Percentiles rank a stretch among this genome's conserved stretches.
Conservation (phyloP, 2,888 invertebrate species). For the Tinea pellionella region DNA sequence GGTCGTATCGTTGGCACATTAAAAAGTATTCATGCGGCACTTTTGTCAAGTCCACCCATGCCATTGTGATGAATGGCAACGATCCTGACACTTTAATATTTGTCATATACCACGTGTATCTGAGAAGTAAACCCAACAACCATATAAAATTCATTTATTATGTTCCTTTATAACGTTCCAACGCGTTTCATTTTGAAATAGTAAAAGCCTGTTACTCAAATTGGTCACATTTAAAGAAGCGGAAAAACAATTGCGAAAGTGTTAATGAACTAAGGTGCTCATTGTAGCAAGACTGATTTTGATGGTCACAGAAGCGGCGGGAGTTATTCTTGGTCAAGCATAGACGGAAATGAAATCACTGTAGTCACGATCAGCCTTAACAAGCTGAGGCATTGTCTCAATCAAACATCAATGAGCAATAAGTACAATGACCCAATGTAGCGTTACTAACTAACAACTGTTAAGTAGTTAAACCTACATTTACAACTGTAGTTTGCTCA, state of each 20-base stretch:
- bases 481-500: neutral
- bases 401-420: slow-evolving; percentile 57
- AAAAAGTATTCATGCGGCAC: slow-evolving; percentile 69
- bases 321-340: slow-evolving; percentile 32
- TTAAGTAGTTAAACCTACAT: neutral
- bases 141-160: slow-evolving; percentile 1
- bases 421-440: slow-evolving; percentile 48
- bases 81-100: slow-evolving; percentile 59
- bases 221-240: slow-evolving; percentile 47
- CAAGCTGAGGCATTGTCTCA: slow-evolving; percentile 48
- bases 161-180: neutral
- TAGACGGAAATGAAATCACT: slow-evolving; percentile 38
- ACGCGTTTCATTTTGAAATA: neutral
- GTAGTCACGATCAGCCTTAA: slow-evolving; percentile 24
- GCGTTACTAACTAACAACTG: slow-evolving; percentile 13
- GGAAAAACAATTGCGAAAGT: slow-evolving; percentile 61
- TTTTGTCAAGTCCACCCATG: slow-evolving; percentile 46
- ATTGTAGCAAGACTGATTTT: slow-evolving; percentile 29
- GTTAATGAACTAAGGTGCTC: slow-evolving; percentile 46
- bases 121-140: neutral
- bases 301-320: slow-evolving; percentile 37
- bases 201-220: slow-evolving; percentile 17
- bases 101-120: slow-evolving; percentile 36
- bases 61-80: slow-evolving; percentile 45
- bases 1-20: slow-evolving; percentile 68